Base-by-base conservation (phyloP, 2,797 vertebrate genomes). In the Chiloscyllium punctatum region DNA sequence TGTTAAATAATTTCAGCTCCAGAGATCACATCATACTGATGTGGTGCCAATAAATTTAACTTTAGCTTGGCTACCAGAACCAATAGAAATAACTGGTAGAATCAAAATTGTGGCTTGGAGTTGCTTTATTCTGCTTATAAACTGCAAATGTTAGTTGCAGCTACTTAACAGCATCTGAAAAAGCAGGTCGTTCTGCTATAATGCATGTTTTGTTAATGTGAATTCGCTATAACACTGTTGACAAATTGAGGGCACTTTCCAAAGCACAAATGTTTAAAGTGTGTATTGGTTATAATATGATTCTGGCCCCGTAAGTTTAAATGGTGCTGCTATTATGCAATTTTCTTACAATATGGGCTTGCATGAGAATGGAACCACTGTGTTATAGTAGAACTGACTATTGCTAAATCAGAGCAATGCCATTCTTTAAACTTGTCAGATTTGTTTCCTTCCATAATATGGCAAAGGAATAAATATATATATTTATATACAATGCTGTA, bases 391-490 rank as follows among this genome's bases (percentile, higher is more conserved):
- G 42, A 48, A 48, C 42, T 48, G 42, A 48, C 42, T 48, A 25
- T 8, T 92, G 37, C 66, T 42, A 69, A 11, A 69, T 92, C 42
- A 69, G 66, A 69, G n/a, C 66, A 69, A 66, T 42, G 82, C 37
- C 82, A 48, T 48, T 3, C 90, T 92, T 37, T 69, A 92, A 69
- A 68, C 23, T 66, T n/a, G 9, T 37, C 90, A 92, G n/a, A 37
- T 92, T 68, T 23, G 16, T 42, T 42, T 69, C 66, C 62, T 84
- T 92, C 62, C 37, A 68, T 92, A 92, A 92, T 91, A 23, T n/a
- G 33, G 57, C 88, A 68, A 23, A 69, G 66, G 90, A 92, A 92
- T 92, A 92, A 92, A 92, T 92, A 92, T 37, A 69, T 92, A 92
- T 92, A 92, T 37, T 42, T 92, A 92, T 92, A 69, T 92, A 92